Conservation (phyloP, 2,797 vertebrate genomes). For the Sebastes vulpes region DNA sequence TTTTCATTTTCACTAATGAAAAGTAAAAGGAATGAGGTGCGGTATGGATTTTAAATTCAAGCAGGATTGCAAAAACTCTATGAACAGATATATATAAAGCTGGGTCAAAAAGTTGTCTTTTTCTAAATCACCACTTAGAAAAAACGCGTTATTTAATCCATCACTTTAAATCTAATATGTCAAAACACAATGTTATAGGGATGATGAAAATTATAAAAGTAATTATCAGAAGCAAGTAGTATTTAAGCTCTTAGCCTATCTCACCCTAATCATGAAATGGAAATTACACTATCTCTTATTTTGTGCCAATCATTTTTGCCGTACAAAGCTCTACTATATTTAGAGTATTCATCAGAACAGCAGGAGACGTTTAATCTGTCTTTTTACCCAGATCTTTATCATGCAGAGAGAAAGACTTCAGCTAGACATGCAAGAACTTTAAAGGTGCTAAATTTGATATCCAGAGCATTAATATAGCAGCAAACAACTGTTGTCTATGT, state of each 20-base stretch:
- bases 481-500: not conserved
- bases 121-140: not conserved
- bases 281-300: not conserved
- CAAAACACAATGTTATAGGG: not conserved
- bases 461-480: not conserved
- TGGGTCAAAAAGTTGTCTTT: not conserved
- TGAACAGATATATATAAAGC: not conserved
- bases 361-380: not conserved
- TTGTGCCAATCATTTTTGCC: not conserved
- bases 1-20: conserved; percentile 40
- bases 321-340: not conserved
- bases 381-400: not conserved
- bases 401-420: not conserved
- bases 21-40: conserved; percentile 18
- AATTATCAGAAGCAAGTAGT: not conserved
- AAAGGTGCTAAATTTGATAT: not conserved
- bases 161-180: not conserved
- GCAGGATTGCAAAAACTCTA: not conserved
- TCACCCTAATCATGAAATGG: not conserved
- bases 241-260: not conserved
- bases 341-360: not conserved
- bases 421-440: not conserved
- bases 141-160: not conserved
- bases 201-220: not conserved
- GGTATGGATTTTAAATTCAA: conserved; percentile 16